Evolutionary conservation across 2,888 invertebrate genomes (phyloP).

Genomic region (Arrhopalites spinosus): DNA sequence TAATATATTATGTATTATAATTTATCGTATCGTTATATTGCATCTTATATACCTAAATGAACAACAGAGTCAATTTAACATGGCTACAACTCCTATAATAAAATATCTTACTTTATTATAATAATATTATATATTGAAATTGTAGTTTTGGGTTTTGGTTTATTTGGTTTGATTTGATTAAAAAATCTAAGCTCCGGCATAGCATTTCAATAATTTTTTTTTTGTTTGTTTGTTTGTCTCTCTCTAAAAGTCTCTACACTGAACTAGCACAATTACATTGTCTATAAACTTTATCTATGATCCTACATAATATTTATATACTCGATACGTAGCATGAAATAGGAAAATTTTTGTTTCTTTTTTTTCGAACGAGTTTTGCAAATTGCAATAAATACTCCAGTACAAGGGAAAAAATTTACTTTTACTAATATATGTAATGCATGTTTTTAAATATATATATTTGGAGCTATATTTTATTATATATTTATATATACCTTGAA

Average conservation of each 20-base stretch:
- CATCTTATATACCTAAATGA: slow-evolving; percentile 28
- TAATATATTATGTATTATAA: background rate
- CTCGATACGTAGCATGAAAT: no score
- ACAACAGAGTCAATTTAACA: slow-evolving; percentile 24
- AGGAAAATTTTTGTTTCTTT: no score
- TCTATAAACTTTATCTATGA: background rate
- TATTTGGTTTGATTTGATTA: slow-evolving; percentile 15
- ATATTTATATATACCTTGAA: no score
- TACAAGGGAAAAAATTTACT: no score
- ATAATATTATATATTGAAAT: background rate
- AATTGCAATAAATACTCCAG: no score
- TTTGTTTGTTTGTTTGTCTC: background rate
- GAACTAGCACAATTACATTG: background rate
- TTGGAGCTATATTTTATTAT: no score
- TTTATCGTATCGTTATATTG: background rate
- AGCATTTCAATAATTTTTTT: slow-evolving; percentile 26
- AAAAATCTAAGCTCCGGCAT: slow-evolving; percentile 34
- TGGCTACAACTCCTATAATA: slow-evolving; percentile 5
- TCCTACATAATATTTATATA: background rate
- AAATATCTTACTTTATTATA: background rate
- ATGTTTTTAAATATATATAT: no score
- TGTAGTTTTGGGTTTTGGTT: background rate
- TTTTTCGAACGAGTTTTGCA: no score
- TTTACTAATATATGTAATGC: no score
- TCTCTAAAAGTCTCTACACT: background rate